Conservation (phyloP, 2,797 vertebrate genomes). For the Rhinogobio ventralis region DNA sequence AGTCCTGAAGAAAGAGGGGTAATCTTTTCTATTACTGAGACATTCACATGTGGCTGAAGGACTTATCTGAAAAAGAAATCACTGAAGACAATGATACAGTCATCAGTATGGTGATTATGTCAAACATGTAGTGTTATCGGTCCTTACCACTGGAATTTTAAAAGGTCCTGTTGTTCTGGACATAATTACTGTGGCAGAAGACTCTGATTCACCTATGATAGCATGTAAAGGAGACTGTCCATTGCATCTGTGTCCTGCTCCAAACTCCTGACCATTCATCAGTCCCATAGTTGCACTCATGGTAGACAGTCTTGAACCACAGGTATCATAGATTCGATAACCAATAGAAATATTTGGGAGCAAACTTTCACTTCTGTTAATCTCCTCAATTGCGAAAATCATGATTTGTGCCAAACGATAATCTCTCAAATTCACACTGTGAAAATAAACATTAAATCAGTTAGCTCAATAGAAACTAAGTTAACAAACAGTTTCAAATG, state of each 20-base stretch:
- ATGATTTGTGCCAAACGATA: constrained; percentile 63
- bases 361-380: constrained; percentile 59
- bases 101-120: not conserved
- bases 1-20: constrained; percentile 76
- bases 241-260: not conserved
- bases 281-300: constrained; percentile 61
- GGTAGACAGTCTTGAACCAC: constrained; percentile 56
- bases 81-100: not conserved
- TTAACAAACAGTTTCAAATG: not conserved
- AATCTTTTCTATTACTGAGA: constrained; percentile 69
- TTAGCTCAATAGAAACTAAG: too few relatives aligned
- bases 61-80: constrained; percentile 71
- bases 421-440: constrained; percentile 61
- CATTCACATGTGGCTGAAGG: constrained; percentile 76
- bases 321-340: constrained; percentile 63
- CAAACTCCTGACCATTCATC: constrained; percentile 54
- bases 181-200: constrained; percentile 55
- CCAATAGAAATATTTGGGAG: constrained; percentile 64
- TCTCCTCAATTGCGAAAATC: constrained; percentile 65
- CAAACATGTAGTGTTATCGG: not conserved
- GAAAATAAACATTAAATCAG: not conserved
- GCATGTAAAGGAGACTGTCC: constrained; percentile 43
- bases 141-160: constrained; percentile 45
- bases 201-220: constrained; percentile 58
- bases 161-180: constrained; percentile 56